A percentile compares a stretch with the other conserved stretches of the same genome.
Evolutionary conservation across 2,797 vertebrate genomes (phyloP).

Genomic region (Alca torda): DNA sequence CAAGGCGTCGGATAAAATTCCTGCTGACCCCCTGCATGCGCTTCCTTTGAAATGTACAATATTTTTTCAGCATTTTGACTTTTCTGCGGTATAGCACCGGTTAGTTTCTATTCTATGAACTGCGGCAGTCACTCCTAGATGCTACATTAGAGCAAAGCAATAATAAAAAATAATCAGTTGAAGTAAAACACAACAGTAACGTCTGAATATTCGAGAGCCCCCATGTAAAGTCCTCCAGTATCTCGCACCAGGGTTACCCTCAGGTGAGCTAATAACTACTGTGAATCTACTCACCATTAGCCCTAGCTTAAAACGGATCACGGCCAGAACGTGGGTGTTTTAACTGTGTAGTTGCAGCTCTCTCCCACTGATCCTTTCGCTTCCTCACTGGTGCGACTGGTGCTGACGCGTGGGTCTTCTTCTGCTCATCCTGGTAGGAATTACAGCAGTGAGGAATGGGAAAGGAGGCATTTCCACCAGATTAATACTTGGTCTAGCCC

Average conservation of each 20-base stretch:
- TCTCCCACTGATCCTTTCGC: background rate
- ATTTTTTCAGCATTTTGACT: background rate
- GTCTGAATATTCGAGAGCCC: background rate
- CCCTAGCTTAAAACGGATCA: too few relatives aligned
- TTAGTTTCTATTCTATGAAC: background rate
- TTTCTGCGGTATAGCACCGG: background rate
- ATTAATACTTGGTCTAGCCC: accelerated
- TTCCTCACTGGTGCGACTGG: background rate
- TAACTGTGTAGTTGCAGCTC: background rate
- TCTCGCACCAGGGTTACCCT: background rate
- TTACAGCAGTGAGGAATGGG: background rate
- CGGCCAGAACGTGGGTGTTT: background rate
- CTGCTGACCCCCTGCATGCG: background rate
- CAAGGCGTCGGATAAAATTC: too few relatives aligned
- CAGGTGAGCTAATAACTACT: background rate
- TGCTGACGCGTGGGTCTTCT: background rate
- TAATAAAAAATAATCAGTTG: background rate
- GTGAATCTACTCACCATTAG: accelerated
- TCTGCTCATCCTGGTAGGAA: background rate
- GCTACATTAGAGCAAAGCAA: background rate
- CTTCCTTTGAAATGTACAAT: background rate
- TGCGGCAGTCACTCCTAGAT: background rate
- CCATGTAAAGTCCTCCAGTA: background rate
- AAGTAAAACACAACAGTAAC: background rate
- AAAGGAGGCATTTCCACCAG: background rate